Evolutionary conservation across 2,797 vertebrate species (phyloP).

Genomic region (Protonibea diacanthus): DNA sequence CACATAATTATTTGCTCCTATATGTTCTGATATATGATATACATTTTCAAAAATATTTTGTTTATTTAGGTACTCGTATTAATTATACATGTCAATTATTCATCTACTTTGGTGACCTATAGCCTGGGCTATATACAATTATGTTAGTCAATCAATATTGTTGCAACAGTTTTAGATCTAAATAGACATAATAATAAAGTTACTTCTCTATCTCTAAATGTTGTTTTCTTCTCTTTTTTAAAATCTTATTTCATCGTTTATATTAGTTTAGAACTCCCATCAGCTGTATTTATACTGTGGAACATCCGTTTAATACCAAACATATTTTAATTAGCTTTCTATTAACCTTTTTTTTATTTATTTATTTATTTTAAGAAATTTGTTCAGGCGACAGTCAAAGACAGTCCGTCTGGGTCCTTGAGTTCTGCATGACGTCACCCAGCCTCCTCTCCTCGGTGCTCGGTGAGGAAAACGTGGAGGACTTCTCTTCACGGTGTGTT

Average conservation of each 20-base stretch:
- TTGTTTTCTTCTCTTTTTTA: not conserved
- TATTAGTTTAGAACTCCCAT: not conserved
- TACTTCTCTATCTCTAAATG: not conserved
- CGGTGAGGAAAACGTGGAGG: conserved; percentile 76
- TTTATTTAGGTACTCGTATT: no score
- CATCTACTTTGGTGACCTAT: not conserved
- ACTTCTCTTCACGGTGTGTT: not conserved
- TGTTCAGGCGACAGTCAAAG: conserved; percentile 70
- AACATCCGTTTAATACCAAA: not conserved
- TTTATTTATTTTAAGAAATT: conserved; percentile 1
- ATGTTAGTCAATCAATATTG: not conserved
- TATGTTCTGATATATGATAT: not conserved
- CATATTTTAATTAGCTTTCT: not conserved
- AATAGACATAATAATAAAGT: not conserved
- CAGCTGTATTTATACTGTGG: not conserved
- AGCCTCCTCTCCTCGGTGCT: conserved; percentile 3
- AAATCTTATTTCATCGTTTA: not conserved
- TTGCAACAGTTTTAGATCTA: not conserved
- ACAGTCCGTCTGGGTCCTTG: conserved; percentile 59
- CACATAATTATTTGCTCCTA: not conserved
- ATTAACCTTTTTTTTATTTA: not conserved
- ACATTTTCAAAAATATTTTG: not conserved
- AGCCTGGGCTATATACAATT: not conserved
- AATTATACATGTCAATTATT: not conserved
- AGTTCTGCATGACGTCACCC: conserved; percentile 46